Evolutionary conservation across 2,888 invertebrate genomes (phyloP), one percentile per base, ranked within the genome.

Genomic region (Seira sanloemensis): DNA sequence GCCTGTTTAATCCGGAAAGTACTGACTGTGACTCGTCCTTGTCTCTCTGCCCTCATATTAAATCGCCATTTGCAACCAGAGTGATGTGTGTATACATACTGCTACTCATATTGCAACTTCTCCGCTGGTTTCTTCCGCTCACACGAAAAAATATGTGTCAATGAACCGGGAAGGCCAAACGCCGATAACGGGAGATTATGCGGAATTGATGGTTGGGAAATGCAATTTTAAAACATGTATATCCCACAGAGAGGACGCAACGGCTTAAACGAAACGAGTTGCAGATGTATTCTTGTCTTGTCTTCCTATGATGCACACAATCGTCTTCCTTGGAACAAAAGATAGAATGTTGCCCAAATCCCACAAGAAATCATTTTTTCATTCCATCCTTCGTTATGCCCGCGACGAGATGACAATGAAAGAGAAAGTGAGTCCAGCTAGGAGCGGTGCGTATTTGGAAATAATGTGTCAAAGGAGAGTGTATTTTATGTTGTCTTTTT

Each of bases 41-140:
- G 37, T 37, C 37, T 7, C 67, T 67, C 26, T 67, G 67, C 26
- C 26, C 67, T 67, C 24, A 67, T 37, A 37, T 71, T 1, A n/a
- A n/a, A n/a, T n/a, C n/a, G n/a, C n/a, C n/a, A n/a, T n/a, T n/a
- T n/a, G n/a, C n/a, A n/a, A n/a, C n/a, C n/a, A n/a, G n/a, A n/a
- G n/a, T n/a, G n/a, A n/a, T n/a, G n/a, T n/a, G n/a, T n/a, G n/a
- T n/a, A n/a, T n/a, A n/a, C n/a, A n/a, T n/a, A n/a, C n/a, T n/a
- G n/a, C 37, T 37, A 37, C 12, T 37, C 12, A 7, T 37, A 7
- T 37, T 37, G 37, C 37, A 37, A 37, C 37, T 7, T n/a, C n/a
- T n/a, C n/a, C n/a, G n/a, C n/a, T n/a, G n/a, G n/a, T n/a, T n/a
- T n/a, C n/a, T n/a, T 37, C 37, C 37, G 37, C 5, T 37, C 12